These are phyloP conservation scores for Poeciliopsis presidionis DNA, from an alignment of 2,797 vertebrate genomes.

Conservation along the genomic window DNA sequence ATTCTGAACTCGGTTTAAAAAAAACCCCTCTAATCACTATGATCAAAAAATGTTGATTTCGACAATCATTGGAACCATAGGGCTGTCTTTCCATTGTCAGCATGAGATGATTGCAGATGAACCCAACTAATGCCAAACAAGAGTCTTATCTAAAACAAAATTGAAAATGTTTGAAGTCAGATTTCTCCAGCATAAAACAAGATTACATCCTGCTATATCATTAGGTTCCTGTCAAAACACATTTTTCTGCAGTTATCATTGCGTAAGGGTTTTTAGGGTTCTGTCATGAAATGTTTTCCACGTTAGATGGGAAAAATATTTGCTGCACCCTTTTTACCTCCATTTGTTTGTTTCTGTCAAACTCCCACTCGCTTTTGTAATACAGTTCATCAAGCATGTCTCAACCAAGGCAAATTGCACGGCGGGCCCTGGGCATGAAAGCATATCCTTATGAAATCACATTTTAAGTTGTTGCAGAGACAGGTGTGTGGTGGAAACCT, in stretches of 20 bases:
- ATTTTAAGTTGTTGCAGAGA: slow-evolving; percentile 31
- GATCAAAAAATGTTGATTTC: background rate
- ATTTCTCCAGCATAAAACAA: slow-evolving; percentile 16
- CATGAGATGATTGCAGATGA: slow-evolving; percentile 26
- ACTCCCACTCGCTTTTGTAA: slow-evolving; percentile 43
- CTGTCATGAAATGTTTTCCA: slow-evolving; percentile 21
- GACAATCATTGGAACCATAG: slow-evolving; percentile 13
- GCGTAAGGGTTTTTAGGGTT: slow-evolving; percentile 15
- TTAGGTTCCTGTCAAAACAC: slow-evolving; percentile 43
- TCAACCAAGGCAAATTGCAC: slow-evolving; percentile 46
- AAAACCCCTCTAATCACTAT: background rate
- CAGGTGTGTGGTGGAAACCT: slow-evolving; percentile 22
- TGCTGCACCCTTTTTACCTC: slow-evolving; percentile 3
- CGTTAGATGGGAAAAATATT: slow-evolving; percentile 18
- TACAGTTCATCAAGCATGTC: slow-evolving; percentile 47
- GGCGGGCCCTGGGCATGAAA: slow-evolving; percentile 26
- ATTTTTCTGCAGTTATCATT: slow-evolving; percentile 33
- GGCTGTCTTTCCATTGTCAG: slow-evolving; percentile 25
- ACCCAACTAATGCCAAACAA: slow-evolving; percentile 40
- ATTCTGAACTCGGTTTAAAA: background rate
- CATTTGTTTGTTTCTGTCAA: slow-evolving; percentile 48
- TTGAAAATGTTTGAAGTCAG: slow-evolving; percentile 40
- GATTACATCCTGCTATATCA: slow-evolving; percentile 45
- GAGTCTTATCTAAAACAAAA: slow-evolving; percentile 41
- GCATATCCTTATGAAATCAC: slow-evolving; percentile 33